Conservation (phyloP, 1,140 invertebrate genomes). For the Microplitis mediator region DNA sequence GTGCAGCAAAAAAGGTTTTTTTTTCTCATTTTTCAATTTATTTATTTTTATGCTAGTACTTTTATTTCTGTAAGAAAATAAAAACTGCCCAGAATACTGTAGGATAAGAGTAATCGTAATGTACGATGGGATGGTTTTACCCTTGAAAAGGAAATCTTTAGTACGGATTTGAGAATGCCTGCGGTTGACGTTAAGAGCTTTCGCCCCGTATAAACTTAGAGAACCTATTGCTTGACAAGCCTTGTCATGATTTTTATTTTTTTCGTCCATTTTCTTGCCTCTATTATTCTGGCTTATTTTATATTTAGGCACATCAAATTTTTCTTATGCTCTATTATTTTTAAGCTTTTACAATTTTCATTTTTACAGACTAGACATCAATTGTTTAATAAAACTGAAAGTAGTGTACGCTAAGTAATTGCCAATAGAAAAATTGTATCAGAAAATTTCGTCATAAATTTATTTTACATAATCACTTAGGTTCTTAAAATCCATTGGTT, state of each 20-base stretch:
- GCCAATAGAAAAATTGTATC: background rate
- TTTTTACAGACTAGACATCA: background rate
- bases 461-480: too few relatives aligned
- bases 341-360: background rate
- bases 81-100: background rate
- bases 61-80: background rate
- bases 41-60: background rate
- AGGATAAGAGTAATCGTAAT: background rate
- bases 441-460: too few relatives aligned
- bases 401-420: background rate
- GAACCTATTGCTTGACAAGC: background rate
- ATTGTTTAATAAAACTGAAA: background rate
- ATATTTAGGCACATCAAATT: background rate
- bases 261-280: background rate
- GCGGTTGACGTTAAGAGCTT: constrained; percentile 4
- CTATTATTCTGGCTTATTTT: background rate
- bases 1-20: too few relatives aligned
- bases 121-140: background rate
- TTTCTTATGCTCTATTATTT: background rate
- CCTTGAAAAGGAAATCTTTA: constrained; percentile 1
- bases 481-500: too few relatives aligned
- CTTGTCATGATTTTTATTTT: background rate
- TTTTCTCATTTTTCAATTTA: too few relatives aligned
- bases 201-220: background rate
- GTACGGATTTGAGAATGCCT: background rate